These are phyloP conservation scores for Stomatorhinus walkeri DNA, from an alignment of 2,797 vertebrate species.

Conservation along the genomic window DNA sequence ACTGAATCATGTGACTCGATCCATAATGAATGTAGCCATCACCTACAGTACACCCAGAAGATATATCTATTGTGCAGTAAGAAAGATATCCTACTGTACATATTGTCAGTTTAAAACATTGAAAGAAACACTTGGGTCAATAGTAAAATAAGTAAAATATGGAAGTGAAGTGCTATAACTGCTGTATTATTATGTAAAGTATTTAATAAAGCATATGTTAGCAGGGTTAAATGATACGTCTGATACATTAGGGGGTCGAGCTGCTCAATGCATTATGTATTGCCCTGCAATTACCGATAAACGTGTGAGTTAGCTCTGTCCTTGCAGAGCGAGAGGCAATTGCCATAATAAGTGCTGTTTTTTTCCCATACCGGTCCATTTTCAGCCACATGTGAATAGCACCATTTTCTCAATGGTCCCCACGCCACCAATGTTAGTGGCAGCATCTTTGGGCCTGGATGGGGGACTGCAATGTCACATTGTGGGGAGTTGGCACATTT, in stretches of 20 bases:
- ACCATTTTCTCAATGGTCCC: neutral
- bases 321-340: neutral
- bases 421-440: too few species aligned
- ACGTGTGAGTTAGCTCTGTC: neutral
- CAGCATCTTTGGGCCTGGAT: neutral
- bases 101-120: neutral
- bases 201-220: conserved; percentile 7
- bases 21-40: neutral
- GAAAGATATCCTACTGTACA: neutral
- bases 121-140: neutral
- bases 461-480: neutral
- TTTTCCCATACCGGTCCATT: neutral
- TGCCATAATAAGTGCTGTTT: neutral
- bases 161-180: neutral
- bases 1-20: neutral
- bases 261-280: neutral
- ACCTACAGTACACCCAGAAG: neutral
- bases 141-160: neutral
- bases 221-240: neutral
- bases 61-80: neutral
- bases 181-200: conserved; percentile 3
- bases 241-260: neutral
- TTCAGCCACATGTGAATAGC: neutral
- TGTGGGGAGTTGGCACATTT: neutral
- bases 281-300: neutral